These are phyloP conservation scores for Caprella mutica DNA, from an alignment of 2,888 invertebrate species.

Conservation along the genomic window DNA sequence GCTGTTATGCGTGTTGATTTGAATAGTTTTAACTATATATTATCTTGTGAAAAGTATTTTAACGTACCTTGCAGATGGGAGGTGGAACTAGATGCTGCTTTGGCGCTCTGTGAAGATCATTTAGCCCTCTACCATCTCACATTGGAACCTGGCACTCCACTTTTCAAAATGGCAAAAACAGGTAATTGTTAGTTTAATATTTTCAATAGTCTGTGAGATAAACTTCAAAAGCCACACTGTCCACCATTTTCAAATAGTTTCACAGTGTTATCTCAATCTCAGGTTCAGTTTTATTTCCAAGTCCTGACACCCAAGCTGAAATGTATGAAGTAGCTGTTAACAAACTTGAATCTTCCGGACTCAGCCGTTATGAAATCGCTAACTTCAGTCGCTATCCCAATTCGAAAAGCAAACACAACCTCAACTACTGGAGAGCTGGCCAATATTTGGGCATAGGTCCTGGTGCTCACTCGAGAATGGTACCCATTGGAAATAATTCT, in stretches of 20 bases:
- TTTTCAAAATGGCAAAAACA: conserved; percentile 12
- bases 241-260: too few species aligned
- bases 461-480: conserved; percentile 35
- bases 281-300: too few species aligned
- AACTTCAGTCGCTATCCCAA: conserved; percentile 31
- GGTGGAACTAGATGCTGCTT: conserved; percentile 37
- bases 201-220: too few species aligned
- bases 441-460: conserved; percentile 35
- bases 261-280: too few species aligned
- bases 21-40: too few species aligned
- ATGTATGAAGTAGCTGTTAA: conserved; percentile 10
- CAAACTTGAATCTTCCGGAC: not conserved
- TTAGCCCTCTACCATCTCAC: conserved; percentile 34
- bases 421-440: conserved; percentile 32
- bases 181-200: too few species aligned
- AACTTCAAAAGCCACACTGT: too few species aligned
- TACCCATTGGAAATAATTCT: too few species aligned
- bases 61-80: conserved; percentile 35
- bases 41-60: not conserved
- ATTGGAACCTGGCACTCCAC: conserved; percentile 30
- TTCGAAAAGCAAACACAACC: conserved; percentile 31
- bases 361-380: conserved; percentile 34
- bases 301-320: too few species aligned
- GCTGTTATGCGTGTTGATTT: too few species aligned
- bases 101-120: conserved; percentile 19